These are phyloP conservation scores for Artemisiospiza belli DNA, from an alignment of 2,113 vertebrate species.

Conservation along the genomic window DNA sequence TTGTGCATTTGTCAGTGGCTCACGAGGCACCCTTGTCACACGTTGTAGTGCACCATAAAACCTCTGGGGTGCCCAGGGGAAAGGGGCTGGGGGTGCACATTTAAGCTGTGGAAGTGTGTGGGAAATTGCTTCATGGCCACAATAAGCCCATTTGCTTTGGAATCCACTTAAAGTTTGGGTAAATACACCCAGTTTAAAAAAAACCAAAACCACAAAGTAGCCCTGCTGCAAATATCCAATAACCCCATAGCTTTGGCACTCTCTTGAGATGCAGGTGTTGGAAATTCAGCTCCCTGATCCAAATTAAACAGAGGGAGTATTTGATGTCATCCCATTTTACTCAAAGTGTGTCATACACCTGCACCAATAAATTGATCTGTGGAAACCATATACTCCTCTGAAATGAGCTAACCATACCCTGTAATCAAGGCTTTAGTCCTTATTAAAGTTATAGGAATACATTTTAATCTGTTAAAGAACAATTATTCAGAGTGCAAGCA, in stretches of 20 bases:
- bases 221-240: neutral
- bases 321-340: conserved; percentile 13
- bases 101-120: neutral
- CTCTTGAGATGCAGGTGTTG: neutral
- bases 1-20: neutral
- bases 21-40: neutral
- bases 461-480: neutral
- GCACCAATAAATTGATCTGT: neutral
- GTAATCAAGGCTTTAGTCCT: neutral
- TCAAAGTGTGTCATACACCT: neutral
- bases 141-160: neutral
- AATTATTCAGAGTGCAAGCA: neutral
- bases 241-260: conserved; percentile 3
- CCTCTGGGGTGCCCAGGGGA: neutral
- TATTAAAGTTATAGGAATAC: neutral
- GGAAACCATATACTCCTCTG: neutral
- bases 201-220: neutral
- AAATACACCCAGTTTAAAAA: neutral
- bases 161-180: neutral
- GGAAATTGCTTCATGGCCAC: neutral
- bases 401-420: neutral
- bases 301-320: conserved; percentile 4
- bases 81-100: neutral
- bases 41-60: neutral
- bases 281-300: neutral